Conservation (phyloP, 2,113 vertebrate species). For the Pseudonaja textilis region DNA sequence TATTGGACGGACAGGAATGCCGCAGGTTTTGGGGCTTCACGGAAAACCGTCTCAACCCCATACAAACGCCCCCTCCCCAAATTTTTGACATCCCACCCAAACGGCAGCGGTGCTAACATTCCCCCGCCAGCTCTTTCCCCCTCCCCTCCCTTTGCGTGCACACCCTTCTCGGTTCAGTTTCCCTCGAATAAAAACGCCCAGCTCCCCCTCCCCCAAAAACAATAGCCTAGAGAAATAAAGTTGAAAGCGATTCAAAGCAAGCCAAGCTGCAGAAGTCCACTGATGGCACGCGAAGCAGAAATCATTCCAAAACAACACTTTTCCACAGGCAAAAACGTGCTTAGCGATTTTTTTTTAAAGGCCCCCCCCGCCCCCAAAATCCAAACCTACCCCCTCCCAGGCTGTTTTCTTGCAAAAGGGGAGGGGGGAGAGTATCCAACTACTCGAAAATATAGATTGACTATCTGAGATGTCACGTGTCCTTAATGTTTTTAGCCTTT, state of each 20-base stretch:
- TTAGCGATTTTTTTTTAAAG: background rate
- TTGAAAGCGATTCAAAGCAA: background rate
- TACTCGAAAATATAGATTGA: background rate
- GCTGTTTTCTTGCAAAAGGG: background rate
- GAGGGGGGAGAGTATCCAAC: background rate
- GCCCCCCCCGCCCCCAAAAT: background rate
- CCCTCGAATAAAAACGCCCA: slow-evolving; percentile 1
- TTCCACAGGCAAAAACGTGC: background rate
- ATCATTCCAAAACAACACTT: background rate
- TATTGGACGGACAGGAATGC: slow-evolving; percentile 43
- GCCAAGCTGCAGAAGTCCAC: background rate
- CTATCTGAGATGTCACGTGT: slow-evolving; percentile 25
- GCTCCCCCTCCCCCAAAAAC: background rate
- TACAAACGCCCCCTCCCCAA: background rate
- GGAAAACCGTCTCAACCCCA: background rate
- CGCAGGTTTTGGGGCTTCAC: slow-evolving; percentile 40
- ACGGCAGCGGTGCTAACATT: background rate
- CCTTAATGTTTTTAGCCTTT: slow-evolving; percentile 4
- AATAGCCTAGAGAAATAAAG: slow-evolving; percentile 6
- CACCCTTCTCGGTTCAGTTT: slow-evolving; percentile 7
- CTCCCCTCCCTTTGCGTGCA: slow-evolving; percentile 31
- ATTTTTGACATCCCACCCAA: slow-evolving; percentile 4
- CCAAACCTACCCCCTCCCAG: background rate
- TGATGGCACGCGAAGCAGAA: background rate
- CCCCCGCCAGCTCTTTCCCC: slow-evolving; percentile 1